These are phyloP conservation scores for Catharus fuscescens DNA, from an alignment of 2,113 vertebrate species.

Conservation along the genomic window DNA sequence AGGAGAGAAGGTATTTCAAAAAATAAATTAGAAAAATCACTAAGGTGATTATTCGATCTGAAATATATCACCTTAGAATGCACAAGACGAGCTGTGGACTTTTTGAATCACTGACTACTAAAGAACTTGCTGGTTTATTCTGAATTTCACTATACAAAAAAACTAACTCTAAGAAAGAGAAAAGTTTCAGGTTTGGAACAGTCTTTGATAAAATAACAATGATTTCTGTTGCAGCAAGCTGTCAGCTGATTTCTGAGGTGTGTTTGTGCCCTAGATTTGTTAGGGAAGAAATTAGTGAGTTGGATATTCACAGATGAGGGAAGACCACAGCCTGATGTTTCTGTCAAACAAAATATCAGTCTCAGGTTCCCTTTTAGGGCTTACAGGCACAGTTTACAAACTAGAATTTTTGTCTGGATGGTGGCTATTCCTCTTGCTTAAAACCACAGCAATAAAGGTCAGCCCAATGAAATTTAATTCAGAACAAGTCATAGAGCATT, in stretches of 20 bases:
- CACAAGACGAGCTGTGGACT: not conserved
- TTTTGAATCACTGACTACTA: not conserved
- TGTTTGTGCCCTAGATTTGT: not conserved
- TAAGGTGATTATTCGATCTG: not conserved
- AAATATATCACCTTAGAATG: not conserved
- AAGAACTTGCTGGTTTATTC: not conserved
- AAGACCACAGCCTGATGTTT: not conserved
- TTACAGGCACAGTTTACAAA: not conserved
- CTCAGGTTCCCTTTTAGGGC: not conserved
- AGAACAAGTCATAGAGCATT: not conserved
- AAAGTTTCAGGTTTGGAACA: not conserved
- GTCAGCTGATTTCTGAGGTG: not conserved
- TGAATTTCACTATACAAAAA: not conserved
- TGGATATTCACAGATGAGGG: not conserved
- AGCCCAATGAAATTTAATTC: not conserved
- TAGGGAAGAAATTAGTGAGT: not conserved
- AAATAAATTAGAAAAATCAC: not conserved
- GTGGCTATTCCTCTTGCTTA: not conserved
- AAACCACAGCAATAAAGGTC: not conserved
- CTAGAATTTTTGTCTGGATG: not conserved
- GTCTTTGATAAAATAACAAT: not conserved
- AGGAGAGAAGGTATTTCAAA: not conserved
- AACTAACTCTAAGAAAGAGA: not conserved
- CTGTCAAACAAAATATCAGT: not conserved
- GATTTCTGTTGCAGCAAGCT: not conserved